Evolutionary conservation across 1,140 invertebrate species (phyloP).

Genomic region (Pomacea maculata): DNA sequence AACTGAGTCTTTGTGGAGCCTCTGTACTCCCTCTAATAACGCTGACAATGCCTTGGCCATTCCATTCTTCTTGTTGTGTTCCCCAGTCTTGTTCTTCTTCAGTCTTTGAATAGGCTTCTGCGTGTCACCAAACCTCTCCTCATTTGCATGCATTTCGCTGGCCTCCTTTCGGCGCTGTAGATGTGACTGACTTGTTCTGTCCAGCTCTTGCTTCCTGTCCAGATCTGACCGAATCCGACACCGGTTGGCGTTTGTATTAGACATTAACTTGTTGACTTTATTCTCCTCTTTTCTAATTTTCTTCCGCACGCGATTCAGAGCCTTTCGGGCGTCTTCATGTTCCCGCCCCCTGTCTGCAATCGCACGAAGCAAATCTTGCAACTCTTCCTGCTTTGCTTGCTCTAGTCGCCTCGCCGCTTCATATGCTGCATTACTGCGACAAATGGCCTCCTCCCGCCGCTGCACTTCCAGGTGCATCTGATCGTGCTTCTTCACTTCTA

Average conservation of each 20-base stretch:
- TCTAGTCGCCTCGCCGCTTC: slow-evolving; percentile 55
- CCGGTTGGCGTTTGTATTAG: slow-evolving; percentile 53
- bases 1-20: too few relatives aligned
- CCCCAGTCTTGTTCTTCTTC: too few relatives aligned
- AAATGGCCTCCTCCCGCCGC: slow-evolving; percentile 47
- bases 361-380: slow-evolving; percentile 45
- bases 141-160: slow-evolving; percentile 46
- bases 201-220: slow-evolving; percentile 47
- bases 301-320: slow-evolving; percentile 53
- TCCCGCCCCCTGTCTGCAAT: slow-evolving; percentile 48
- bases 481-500: slow-evolving; percentile 34
- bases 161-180: slow-evolving; percentile 20
- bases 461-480: slow-evolving; percentile 50
- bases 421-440: slow-evolving; percentile 37
- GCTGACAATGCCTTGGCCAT: too few relatives aligned
- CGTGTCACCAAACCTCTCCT: slow-evolving; percentile 51
- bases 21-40: too few relatives aligned
- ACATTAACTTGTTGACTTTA: slow-evolving; percentile 53
- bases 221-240: slow-evolving; percentile 51
- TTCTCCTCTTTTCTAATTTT: slow-evolving; percentile 55
- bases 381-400: slow-evolving; percentile 46
- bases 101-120: slow-evolving; percentile 50
- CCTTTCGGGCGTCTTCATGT: slow-evolving; percentile 54
- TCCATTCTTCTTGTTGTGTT: too few relatives aligned
- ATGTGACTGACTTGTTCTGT: slow-evolving; percentile 37